Conservation (phyloP, 92 coral and sea anemone genomes). For the Phenganax marumi region DNA sequence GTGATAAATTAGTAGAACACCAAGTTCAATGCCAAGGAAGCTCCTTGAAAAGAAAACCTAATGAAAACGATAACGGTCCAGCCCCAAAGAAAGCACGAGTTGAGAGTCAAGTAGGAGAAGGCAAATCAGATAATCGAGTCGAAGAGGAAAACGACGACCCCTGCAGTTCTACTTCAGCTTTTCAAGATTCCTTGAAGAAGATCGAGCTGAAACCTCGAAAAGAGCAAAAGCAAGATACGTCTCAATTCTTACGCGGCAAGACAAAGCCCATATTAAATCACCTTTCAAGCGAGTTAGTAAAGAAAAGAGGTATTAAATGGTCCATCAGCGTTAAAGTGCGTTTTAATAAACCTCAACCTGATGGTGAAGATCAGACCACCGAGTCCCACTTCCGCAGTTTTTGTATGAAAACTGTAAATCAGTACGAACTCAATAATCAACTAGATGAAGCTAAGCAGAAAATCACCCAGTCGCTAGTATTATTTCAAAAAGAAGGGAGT, state of each 20-base stretch:
- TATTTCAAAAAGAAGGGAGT: slow-evolving; percentile 45
- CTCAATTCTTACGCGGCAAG: slow-evolving; percentile 33
- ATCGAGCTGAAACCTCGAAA: slow-evolving; percentile 33
- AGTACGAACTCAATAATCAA: slow-evolving; percentile 34
- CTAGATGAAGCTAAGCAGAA: slow-evolving; percentile 36
- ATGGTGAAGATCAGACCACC: slow-evolving; percentile 26
- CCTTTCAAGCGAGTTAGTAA: slow-evolving; percentile 3
- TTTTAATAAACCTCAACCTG: slow-evolving; percentile 37
- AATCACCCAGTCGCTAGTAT: background rate
- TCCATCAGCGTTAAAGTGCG: slow-evolving; percentile 26
- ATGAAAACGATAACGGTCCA: background rate
- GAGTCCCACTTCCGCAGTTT: no score
- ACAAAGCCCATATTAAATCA: background rate
- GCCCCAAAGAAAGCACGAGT: background rate
- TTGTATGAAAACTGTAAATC: slow-evolving; percentile 30
- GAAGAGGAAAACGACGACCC: no score
- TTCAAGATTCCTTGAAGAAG: slow-evolving; percentile 25
- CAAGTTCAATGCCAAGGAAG: background rate
- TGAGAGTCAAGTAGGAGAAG: background rate
- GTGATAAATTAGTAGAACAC: background rate
- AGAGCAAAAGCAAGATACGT: no score
- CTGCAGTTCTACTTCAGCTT: slow-evolving; percentile 34
- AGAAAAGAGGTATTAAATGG: slow-evolving; percentile 39
- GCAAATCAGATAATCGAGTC: background rate
- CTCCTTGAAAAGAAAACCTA: background rate